These are phyloP conservation scores for Percopsis transmontana DNA, from an alignment of 2,113 vertebrate species.

Conservation along the genomic window DNA sequence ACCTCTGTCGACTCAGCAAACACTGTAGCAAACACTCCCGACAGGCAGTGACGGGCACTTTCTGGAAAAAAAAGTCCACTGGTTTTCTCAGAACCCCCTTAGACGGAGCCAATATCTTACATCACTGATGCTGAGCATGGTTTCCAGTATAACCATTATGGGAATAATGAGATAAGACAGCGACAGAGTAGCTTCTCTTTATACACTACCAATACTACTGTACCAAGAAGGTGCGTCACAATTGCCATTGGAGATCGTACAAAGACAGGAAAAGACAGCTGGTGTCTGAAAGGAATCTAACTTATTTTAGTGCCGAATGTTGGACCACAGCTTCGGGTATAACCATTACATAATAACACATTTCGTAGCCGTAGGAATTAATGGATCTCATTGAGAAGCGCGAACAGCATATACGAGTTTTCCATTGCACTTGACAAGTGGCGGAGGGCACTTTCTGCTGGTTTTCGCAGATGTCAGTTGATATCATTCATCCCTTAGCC, in stretches of 20 bases:
- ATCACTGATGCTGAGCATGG: slow-evolving; percentile 11
- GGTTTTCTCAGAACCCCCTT: slow-evolving; percentile 69
- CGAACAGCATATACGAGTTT: slow-evolving; percentile 17
- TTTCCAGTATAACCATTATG: slow-evolving; percentile 38
- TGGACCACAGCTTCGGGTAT: background rate
- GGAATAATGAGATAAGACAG: slow-evolving; percentile 6
- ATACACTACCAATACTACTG: slow-evolving; percentile 26
- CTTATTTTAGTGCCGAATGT: slow-evolving; percentile 1
- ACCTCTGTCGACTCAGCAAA: slow-evolving; percentile 74
- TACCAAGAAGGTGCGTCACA: slow-evolving; percentile 22
- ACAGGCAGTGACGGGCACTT: slow-evolving; percentile 35
- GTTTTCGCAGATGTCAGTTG: slow-evolving; percentile 29
- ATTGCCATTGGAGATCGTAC: slow-evolving; percentile 5
- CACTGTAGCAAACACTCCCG: slow-evolving; percentile 53
- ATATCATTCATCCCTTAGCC: background rate
- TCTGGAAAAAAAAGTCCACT: slow-evolving; percentile 60
- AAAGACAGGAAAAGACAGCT: slow-evolving; percentile 31
- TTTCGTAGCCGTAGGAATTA: slow-evolving; percentile 28
- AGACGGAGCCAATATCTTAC: slow-evolving; percentile 47
- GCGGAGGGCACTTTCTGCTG: background rate
- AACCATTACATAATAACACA: slow-evolving; percentile 35
- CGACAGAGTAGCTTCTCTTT: slow-evolving; percentile 9
- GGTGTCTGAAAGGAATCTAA: slow-evolving; percentile 34
- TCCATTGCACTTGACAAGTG: slow-evolving; percentile 28
- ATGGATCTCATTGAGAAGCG: slow-evolving; percentile 3